Conservation (phyloP, 2,113 vertebrate species). For the Arvicanthis niloticus region DNA sequence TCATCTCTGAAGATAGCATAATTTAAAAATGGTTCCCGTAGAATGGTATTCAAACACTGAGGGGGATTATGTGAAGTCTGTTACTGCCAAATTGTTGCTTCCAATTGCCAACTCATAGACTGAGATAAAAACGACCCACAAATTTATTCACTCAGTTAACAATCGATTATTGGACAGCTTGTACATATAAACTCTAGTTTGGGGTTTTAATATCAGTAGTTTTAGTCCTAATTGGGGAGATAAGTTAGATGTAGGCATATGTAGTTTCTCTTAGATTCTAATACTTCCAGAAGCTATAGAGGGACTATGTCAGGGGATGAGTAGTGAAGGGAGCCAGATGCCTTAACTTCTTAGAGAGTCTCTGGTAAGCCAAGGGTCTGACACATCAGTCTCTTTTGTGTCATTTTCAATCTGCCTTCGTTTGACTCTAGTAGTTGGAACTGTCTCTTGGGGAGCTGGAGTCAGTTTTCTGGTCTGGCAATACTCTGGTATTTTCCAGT, state of each 20-base stretch:
- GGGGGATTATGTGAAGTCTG: not conserved
- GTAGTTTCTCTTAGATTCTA: not conserved
- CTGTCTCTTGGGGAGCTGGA: not conserved
- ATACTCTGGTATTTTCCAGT: not conserved
- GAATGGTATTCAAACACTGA: not conserved
- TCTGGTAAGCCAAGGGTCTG: not conserved
- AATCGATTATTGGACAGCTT: not conserved
- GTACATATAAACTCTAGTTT: not conserved
- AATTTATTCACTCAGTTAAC: not conserved
- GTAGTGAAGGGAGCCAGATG: not conserved
- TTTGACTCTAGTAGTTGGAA: not conserved
- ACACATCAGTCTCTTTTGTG: not conserved
- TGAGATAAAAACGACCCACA: not conserved
- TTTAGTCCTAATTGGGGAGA: not conserved
- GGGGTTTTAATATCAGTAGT: not conserved
- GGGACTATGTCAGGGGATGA: rapidly evolving
- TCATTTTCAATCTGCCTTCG: not conserved
- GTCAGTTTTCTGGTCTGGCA: not conserved
- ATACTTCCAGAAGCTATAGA: not conserved
- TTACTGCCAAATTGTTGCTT: not conserved
- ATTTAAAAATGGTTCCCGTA: not conserved
- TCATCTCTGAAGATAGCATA: not conserved
- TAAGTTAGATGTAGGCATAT: not conserved
- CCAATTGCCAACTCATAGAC: not conserved
- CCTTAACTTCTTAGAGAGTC: not conserved